A percentile compares a stretch with the other conserved stretches of the same genome.
Conservation (phyloP, 1,140 invertebrate genomes). For the Drosophila sechellia region DNA sequence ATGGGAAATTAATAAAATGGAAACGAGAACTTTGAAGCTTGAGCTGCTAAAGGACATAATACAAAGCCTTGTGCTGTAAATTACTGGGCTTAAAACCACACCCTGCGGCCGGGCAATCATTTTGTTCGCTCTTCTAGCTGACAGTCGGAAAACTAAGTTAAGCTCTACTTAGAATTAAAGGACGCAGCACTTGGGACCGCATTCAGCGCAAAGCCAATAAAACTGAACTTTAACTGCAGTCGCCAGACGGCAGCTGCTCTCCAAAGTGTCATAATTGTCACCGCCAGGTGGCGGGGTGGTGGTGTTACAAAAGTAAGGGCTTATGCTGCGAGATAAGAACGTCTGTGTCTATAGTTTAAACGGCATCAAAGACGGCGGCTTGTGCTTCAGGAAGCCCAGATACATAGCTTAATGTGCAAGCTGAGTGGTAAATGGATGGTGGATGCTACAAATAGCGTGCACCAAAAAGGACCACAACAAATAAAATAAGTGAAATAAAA, state of each 20-base stretch:
- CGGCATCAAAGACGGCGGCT: slow-evolving; percentile 39
- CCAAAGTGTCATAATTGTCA: slow-evolving; percentile 65
- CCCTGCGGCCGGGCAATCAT: slow-evolving; percentile 5
- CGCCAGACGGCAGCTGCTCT: slow-evolving; percentile 31
- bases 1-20: background rate
- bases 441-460: background rate
- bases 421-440: slow-evolving; percentile 2
- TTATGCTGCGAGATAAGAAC: slow-evolving; percentile 14
- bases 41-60: background rate
- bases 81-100: slow-evolving; percentile 9
- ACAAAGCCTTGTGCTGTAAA: background rate
- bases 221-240: slow-evolving; percentile 58
- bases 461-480: slow-evolving; percentile 34
- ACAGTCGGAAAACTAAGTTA: slow-evolving; percentile 37
- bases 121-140: background rate
- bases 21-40: background rate
- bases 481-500: slow-evolving; percentile 47
- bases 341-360: slow-evolving; percentile 16
- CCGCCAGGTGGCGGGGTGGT: slow-evolving; percentile 16
- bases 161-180: slow-evolving; percentile 73
- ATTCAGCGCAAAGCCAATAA: slow-evolving; percentile 60
- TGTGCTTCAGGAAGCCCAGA: slow-evolving; percentile 33
- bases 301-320: background rate
- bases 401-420: slow-evolving; percentile 5
- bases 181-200: slow-evolving; percentile 58